A percentile compares a stretch with the other conserved stretches of the same genome.
These are phyloP conservation scores for Tetramorium bicarinatum DNA, from an alignment of 2,888 invertebrate genomes.

Conservation along the genomic window DNA sequence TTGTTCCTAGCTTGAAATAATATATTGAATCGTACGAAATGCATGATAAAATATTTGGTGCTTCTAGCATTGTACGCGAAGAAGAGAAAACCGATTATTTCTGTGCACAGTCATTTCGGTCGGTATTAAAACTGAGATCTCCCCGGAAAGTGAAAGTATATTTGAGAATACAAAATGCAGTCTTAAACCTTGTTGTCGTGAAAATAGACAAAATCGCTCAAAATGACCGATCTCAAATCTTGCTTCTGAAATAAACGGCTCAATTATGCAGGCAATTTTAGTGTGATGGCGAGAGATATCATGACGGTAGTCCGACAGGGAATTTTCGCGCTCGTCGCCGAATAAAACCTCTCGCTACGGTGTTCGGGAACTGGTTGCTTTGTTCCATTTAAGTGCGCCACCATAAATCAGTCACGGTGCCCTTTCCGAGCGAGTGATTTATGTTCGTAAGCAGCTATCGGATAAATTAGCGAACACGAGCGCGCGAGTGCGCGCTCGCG, in stretches of 20 bases:
- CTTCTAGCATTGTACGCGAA: conserved; percentile 6
- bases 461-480: conserved; percentile 70
- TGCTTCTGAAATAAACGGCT: conserved; percentile 38
- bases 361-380: conserved; percentile 62
- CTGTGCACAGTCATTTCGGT: not conserved
- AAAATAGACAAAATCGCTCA: not conserved
- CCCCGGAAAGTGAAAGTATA: conserved; percentile 26
- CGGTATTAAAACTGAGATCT: conserved; percentile 23
- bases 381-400: conserved; percentile 69
- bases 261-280: conserved; percentile 40
- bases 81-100: conserved; percentile 38
- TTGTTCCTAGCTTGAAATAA: not conserved
- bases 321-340: conserved; percentile 57
- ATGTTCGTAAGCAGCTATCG: conserved; percentile 67
- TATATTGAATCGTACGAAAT: conserved; percentile 1
- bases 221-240: not conserved
- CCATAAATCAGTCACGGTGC: conserved; percentile 69
- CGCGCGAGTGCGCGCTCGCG: conserved; percentile 41
- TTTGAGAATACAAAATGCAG: conserved; percentile 6
- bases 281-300: conserved; percentile 15
- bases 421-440: conserved; percentile 69
- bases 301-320: conserved; percentile 40
- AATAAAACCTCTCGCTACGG: conserved; percentile 42
- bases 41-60: conserved; percentile 5
- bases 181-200: not conserved